Evolutionary conservation across 35 echinoderm and acorn worm genomes (phyloP), one percentile per base, ranked within the genome.

Genomic region (Stichopus chloronotus): DNA sequence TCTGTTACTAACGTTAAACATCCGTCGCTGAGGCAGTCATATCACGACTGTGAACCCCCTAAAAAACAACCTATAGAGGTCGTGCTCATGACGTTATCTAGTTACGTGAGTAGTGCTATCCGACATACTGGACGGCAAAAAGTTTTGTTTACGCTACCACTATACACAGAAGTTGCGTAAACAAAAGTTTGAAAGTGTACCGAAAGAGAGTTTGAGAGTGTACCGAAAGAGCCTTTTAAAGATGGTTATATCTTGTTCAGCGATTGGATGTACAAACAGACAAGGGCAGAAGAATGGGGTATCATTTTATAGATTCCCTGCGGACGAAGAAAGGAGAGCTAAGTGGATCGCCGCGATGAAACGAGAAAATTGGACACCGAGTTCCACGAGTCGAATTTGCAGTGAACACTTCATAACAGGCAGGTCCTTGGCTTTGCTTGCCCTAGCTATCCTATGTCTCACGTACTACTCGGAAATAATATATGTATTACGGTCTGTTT

Each of bases 221-320:
- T n/a, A n/a, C n/a, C n/a, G n/a, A n/a, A n/a, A n/a, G n/a, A n/a
- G n/a, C n/a, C 76, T 9, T 79, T 22, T 79, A 17, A 79, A 79
- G 21, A 79, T 79, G 25, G 76, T 79, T 79, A 79, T 79, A 17
- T 43, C 76, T 79, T 79, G 76, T 22, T 79, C 76, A 20, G 76
- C 76, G 76, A 19, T 79, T 79, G 76, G 76, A 25, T 79, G 76
- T 79, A 79, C 76, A 79, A 79, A 79, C 21, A 4, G 76, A 79
- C 76, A 79, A 79, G 7, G 7, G 21, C 76, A 22, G 13, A 79
- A 79, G 21, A 20, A 79, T 5, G 76, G 76, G 4, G 76, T 79
- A 20, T 79, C 76, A 14, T 79, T 79, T 52, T 79, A n/a, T n/a
- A n/a, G 76, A 79, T 22, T 79, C 21, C 76, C 76, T 79, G n/a